Conservation (phyloP, 2,113 vertebrate species). For the Microtus oregoni region DNA sequence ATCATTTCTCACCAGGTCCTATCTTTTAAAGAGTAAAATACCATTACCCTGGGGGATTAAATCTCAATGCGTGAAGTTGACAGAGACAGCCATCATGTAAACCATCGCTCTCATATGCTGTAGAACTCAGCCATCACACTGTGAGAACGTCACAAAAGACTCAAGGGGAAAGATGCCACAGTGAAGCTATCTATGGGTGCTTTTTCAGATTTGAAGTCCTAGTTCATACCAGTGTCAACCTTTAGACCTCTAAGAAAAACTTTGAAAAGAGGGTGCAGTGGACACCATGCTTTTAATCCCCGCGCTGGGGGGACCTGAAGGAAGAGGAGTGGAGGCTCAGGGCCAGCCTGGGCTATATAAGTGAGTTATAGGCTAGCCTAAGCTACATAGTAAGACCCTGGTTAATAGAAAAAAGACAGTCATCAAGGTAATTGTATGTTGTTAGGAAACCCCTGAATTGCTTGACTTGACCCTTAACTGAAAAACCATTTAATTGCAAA, state of each 20-base stretch:
- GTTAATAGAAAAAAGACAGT: background rate
- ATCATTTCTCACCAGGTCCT: background rate
- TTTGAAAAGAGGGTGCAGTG: background rate
- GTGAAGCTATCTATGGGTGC: background rate
- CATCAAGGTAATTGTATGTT: background rate
- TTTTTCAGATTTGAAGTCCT: background rate
- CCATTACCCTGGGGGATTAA: background rate
- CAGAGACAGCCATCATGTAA: background rate
- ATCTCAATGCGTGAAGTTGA: background rate
- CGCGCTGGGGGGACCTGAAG: background rate
- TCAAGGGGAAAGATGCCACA: background rate
- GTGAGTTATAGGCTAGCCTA: background rate
- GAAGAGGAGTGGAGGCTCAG: background rate
- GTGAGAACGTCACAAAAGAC: background rate
- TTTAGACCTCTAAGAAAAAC: background rate
- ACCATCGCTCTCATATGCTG: background rate
- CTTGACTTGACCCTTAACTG: background rate
- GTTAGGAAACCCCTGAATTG: background rate
- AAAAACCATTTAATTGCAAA: background rate
- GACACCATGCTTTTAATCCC: background rate
- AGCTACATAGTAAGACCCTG: background rate
- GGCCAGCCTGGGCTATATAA: background rate
- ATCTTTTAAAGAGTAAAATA: background rate
- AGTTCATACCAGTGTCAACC: background rate
- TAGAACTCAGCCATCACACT: background rate